Evolutionary conservation across 2,113 vertebrate genomes (phyloP), one percentile per base, ranked within the genome.

Genomic region (Sus scrofa): DNA sequence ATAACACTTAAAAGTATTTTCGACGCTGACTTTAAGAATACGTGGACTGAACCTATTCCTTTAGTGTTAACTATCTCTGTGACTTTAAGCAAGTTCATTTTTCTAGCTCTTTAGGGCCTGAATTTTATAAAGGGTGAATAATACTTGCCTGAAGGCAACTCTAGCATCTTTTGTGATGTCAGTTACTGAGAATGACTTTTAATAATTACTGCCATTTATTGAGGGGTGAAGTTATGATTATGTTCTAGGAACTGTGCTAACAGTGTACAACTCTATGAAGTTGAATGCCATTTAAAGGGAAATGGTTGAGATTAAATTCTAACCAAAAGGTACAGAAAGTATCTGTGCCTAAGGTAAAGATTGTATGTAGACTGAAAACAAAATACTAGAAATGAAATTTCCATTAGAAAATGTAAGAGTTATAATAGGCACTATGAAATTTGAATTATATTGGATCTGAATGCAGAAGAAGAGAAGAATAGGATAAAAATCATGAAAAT

Each of bases 311-410:
- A 83, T 82, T 52, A 60, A 91, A 70, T 34, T 91, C 24, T 50
- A 89, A 77, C 6, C 32, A 54, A 87, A 87, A 77, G 44, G 7
- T 87, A 68, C 1, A 86, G 60, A 74, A 75, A 70, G 24, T 58
- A 84, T 89, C 44, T 44, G 70, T 89, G n/a, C 30, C 60, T 56
- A 89, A 44, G 19, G 37, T 89, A 60, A 62, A 56, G 30, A 68
- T 26, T 52, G 12, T 68, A 52, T 79, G 11, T 58, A 32, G 39
- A 54, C 30, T 60, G 19, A 90, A 95, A 60, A 37, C 15, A 86
- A 89, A 95, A 75, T 62, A 75, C 15, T 44, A 63, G 60, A 62
- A 81, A 86, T 74, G 56, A 60, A 60, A 93, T n/a, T 90, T 37
- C 32, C 56, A 67, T 52, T 89, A 52, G 90, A 81, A 62, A 89